Evolutionary conservation across 2,888 invertebrate species (phyloP).

Genomic region (Tineola bisselliella): DNA sequence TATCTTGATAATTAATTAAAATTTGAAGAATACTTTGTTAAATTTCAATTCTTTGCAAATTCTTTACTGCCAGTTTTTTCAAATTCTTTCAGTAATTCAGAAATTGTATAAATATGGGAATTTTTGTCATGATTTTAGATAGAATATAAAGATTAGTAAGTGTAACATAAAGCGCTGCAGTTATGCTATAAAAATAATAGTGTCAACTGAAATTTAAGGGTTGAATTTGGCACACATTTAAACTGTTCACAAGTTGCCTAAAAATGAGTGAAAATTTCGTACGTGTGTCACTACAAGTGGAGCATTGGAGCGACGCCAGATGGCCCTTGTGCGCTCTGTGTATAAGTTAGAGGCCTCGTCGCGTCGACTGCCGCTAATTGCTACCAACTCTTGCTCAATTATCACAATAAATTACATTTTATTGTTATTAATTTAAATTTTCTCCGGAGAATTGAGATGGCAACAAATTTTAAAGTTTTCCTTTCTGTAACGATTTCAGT

Average conservation of each 20-base stretch:
- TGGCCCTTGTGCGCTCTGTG: conserved; percentile 33
- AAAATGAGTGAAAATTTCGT: conserved; percentile 23
- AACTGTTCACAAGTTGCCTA: conserved; percentile 7
- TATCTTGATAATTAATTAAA: no score
- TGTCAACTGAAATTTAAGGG: neutral
- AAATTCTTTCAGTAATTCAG: no score
- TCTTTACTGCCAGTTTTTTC: no score
- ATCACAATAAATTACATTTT: conserved; percentile 18
- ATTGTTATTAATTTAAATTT: conserved; percentile 11
- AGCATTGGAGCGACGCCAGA: conserved; percentile 58
- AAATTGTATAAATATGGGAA: no score
- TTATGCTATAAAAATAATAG: neutral
- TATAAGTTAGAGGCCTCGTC: conserved; percentile 22
- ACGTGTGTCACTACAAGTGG: conserved; percentile 40
- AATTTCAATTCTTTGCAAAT: no score
- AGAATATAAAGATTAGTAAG: no score
- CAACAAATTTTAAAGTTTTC: neutral
- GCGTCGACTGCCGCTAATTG: conserved; percentile 51
- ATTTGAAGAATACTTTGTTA: no score
- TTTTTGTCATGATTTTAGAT: no score
- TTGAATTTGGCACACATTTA: conserved; percentile 8
- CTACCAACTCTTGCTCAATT: conserved; percentile 58
- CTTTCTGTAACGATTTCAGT: no score
- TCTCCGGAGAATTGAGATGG: neutral
- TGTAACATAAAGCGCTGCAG: neutral